Conservation (phyloP, 2,113 vertebrate species). For the Platysteira castanea region DNA sequence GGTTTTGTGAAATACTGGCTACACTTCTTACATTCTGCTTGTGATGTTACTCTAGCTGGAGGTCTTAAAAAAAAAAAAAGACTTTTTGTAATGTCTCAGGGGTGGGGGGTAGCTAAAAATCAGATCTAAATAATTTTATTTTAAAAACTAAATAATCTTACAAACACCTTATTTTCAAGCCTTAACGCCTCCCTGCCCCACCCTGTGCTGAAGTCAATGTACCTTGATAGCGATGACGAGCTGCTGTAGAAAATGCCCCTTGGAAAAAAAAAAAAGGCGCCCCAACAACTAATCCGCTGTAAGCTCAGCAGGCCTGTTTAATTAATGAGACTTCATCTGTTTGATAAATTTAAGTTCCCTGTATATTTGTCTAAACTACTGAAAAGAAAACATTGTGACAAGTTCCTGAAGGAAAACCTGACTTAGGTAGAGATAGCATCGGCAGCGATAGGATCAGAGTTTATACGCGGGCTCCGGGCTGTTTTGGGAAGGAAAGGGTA, state of each 20-base stretch:
- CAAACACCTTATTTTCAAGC: neutral
- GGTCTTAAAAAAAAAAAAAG: neutral
- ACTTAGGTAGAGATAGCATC: constrained; percentile 22
- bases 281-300: neutral
- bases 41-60: neutral
- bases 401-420: constrained; percentile 16
- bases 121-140: neutral
- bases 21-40: neutral
- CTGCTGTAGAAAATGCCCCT: neutral
- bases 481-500: neutral
- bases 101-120: neutral
- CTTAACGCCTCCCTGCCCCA: neutral
- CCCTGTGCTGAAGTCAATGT: neutral
- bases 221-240: neutral
- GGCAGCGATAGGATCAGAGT: constrained; percentile 47
- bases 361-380: constrained; percentile 57
- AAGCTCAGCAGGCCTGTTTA: neutral
- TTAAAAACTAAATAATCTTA: neutral
- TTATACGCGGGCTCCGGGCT: neutral
- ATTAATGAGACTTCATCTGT: constrained; percentile 43
- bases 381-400: constrained; percentile 54
- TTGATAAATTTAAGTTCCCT: constrained; percentile 40
- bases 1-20: neutral
- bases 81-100: neutral
- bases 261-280: neutral